These are phyloP conservation scores for Zoanthus sansibaricus DNA, from an alignment of 92 coral and sea anemone genomes.

Conservation along the genomic window DNA sequence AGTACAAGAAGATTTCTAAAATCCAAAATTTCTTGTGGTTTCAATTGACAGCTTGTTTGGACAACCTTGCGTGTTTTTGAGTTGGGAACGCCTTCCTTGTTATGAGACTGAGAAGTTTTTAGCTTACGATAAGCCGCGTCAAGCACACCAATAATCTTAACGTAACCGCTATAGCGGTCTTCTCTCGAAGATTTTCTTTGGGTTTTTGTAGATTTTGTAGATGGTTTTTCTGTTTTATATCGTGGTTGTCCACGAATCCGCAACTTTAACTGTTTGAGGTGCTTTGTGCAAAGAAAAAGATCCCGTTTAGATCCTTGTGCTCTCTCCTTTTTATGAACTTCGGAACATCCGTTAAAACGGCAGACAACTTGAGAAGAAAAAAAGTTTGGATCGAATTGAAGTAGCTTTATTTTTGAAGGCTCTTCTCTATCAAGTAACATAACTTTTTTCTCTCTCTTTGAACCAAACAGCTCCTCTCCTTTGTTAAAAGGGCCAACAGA, in stretches of 20 bases:
- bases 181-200: background rate
- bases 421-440: conserved; percentile 1
- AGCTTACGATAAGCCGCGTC: conserved; percentile 8
- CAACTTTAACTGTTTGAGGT: background rate
- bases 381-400: conserved; percentile 36
- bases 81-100: background rate
- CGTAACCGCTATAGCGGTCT: background rate
- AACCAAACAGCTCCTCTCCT: conserved; percentile 6
- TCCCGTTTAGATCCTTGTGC: conserved; percentile 3
- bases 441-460: background rate
- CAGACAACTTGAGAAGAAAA: conserved; percentile 22
- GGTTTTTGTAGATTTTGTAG: background rate
- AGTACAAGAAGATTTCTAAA: conserved; percentile 33
- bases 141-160: conserved; percentile 21
- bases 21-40: background rate
- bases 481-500: background rate
- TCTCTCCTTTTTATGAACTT: background rate
- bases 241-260: background rate
- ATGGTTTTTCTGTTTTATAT: background rate
- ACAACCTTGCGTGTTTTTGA: conserved; percentile 1
- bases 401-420: conserved; percentile 20
- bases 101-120: background rate
- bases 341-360: conserved; percentile 7
- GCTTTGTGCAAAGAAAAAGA: conserved; percentile 17
- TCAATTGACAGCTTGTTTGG: background rate